A percentile compares a stretch with the other conserved stretches of the same genome.
These are phyloP conservation scores for Catalaphyllia jardinei DNA, from an alignment of 64 coral and sea anemone genomes.

Conservation along the genomic window DNA sequence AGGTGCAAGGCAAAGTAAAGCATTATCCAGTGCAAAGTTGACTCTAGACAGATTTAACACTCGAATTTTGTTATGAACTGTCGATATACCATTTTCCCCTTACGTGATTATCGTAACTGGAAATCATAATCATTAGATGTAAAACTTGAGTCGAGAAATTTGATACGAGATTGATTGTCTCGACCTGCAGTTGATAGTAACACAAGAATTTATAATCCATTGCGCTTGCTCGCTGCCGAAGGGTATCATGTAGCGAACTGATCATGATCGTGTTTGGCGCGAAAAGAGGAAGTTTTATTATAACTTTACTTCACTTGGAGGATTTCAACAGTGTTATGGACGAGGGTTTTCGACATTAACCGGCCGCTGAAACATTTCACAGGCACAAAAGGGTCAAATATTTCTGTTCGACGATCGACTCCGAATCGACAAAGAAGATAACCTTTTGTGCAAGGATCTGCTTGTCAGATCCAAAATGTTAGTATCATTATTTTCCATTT, in stretches of 20 bases:
- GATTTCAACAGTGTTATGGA: background rate
- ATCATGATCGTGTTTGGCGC: background rate
- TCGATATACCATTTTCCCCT: background rate
- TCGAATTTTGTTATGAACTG: background rate
- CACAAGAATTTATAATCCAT: slow-evolving; percentile 8
- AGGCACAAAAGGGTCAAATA: background rate
- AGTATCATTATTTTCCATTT: no score
- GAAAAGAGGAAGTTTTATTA: background rate
- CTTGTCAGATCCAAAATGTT: no score
- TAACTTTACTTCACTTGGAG: background rate
- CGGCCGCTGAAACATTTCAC: background rate
- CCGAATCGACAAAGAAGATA: background rate
- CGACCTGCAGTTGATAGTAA: slow-evolving; percentile 13
- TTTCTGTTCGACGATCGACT: no score
- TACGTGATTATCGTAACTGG: background rate
- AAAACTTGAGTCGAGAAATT: background rate
- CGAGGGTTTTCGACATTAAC: background rate
- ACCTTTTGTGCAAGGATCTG: no score
- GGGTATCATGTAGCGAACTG: no score
- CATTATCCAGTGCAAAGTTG: no score
- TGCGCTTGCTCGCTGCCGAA: background rate
- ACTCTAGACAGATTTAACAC: no score
- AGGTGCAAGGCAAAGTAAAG: no score
- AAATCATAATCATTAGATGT: no score
- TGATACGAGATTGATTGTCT: background rate